These are phyloP conservation scores for Chelon auratus DNA, from an alignment of 2,797 vertebrate species.

Conservation along the genomic window DNA sequence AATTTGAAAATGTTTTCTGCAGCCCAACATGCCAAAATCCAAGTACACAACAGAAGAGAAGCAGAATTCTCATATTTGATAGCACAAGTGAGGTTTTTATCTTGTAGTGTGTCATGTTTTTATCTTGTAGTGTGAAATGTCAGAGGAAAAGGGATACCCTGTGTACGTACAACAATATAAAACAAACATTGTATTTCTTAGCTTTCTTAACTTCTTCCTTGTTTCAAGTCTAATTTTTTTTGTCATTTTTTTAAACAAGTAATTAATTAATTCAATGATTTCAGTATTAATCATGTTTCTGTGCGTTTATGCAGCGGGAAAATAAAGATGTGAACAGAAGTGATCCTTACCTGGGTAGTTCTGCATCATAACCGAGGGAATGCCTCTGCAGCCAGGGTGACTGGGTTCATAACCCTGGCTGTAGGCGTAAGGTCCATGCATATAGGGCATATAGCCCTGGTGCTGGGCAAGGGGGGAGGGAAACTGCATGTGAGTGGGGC, in stretches of 20 bases:
- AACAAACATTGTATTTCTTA: no score
- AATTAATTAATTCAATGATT: neutral
- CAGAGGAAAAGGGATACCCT: no score
- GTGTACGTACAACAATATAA: no score
- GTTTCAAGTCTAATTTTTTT: neutral
- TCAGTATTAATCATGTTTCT: neutral
- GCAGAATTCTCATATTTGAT: no score
- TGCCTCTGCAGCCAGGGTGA: constrained; percentile 93
- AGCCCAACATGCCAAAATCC: no score
- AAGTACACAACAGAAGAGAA: no score
- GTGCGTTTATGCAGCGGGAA: neutral
- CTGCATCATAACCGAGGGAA: constrained; percentile 98
- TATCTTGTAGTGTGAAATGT: no score
- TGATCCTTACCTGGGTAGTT: constrained; percentile 91
- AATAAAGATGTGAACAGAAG: neutral
- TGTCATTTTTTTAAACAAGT: no score
- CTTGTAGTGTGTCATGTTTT: no score
- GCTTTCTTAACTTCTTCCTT: neutral
- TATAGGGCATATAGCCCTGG: constrained; percentile 96
- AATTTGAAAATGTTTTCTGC: no score
- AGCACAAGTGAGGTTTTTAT: no score
- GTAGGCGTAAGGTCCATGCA: constrained; percentile 94
- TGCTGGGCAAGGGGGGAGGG: constrained; percentile 92
- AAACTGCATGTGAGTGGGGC: constrained; percentile 91
- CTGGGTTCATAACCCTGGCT: constrained; percentile 92